These are phyloP conservation scores for Zalophus californianus DNA, from an alignment of 2,797 vertebrate species.

Conservation along the genomic window DNA sequence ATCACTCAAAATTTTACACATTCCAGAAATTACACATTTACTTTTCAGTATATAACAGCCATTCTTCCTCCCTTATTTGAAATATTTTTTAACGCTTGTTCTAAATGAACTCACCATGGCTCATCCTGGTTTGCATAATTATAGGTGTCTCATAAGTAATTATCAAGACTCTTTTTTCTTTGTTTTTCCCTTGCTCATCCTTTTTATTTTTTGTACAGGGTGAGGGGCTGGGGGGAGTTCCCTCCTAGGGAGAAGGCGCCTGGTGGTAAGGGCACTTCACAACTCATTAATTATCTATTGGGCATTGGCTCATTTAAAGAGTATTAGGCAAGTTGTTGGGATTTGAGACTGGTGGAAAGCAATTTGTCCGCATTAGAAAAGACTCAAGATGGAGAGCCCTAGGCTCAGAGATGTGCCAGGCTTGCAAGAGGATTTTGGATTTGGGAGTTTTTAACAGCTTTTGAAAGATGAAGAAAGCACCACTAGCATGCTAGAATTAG, in stretches of 20 bases:
- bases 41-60: conserved; percentile 22
- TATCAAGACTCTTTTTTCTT: not conserved
- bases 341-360: not conserved
- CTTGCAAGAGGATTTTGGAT: not conserved
- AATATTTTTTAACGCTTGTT: conserved; percentile 56
- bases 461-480: not conserved
- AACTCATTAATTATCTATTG: conserved; percentile 27
- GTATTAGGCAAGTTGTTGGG: not conserved
- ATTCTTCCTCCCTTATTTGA: conserved; percentile 36
- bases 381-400: not conserved
- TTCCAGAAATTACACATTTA: conserved; percentile 68
- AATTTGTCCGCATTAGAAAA: conserved; percentile 3
- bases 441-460: conserved; percentile 32
- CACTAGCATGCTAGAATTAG: not conserved
- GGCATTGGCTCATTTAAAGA: conserved; percentile 33
- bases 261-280: not conserved
- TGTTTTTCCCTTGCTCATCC: not conserved
- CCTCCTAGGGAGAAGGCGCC: not conserved
- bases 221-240: not conserved
- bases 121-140: conserved; percentile 58
- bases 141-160: conserved; percentile 1
- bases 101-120: conserved; percentile 56
- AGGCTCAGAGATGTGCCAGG: not conserved
- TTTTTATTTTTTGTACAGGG: conserved; percentile 6
- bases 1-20: conserved; percentile 62